phyloP scores from a whole-genome alignment of 2,797 vertebrate genomes.

The Uromys caudimaculatus region DNA sequence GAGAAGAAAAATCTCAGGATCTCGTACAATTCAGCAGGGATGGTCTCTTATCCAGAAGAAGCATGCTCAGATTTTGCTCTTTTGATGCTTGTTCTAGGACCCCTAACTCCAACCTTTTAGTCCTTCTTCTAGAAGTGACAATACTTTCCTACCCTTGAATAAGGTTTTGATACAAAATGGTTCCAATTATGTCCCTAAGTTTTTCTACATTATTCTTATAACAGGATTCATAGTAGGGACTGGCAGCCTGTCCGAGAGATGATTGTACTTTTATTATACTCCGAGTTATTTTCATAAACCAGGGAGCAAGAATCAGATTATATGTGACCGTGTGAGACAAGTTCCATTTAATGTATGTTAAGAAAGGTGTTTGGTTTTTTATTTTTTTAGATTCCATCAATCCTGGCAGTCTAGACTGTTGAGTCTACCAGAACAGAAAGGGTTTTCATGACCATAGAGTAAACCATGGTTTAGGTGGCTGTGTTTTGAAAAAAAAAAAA shows the following conservation, averaged over 20 bases:
- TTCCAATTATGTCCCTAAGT: neutral
- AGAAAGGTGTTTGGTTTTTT: constrained; percentile 6
- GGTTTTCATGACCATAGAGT: neutral
- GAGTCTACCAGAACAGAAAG: neutral
- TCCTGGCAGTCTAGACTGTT: constrained; percentile 36
- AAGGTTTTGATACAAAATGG: neutral
- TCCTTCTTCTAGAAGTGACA: neutral
- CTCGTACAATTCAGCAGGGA: constrained; percentile 42
- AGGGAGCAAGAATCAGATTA: neutral
- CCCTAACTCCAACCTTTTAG: neutral
- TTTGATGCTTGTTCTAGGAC: constrained; percentile 68
- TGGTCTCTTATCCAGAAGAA: constrained; percentile 56
- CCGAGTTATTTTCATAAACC: neutral
- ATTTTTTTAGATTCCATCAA: neutral
- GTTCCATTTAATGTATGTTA: neutral
- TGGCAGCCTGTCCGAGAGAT: neutral
- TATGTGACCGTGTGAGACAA: neutral
- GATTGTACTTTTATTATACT: neutral
- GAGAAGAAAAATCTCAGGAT: neutral
- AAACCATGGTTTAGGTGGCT: neutral
- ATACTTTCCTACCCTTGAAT: neutral
- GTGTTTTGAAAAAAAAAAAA: constrained; percentile 15
- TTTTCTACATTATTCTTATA: neutral
- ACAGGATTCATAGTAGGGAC: neutral
- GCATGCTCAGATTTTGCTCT: constrained; percentile 66